Conservation (phyloP, 2,888 invertebrate species). For the Marasmarcha lunaedactyla region DNA sequence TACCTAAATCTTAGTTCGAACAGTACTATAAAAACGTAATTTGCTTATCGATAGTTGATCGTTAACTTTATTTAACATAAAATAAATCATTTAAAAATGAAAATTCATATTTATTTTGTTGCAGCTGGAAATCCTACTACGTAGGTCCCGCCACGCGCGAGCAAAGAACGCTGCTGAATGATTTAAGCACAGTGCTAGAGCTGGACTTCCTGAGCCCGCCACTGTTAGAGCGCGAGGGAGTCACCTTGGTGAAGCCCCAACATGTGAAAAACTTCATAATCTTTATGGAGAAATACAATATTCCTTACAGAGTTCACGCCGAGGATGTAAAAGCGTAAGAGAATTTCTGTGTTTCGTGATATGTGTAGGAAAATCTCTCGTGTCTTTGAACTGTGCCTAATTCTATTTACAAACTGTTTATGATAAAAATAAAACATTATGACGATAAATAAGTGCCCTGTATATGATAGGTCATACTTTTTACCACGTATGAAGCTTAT, state of each 20-base stretch:
- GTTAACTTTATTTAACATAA: too few species aligned
- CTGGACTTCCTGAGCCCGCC: slow-evolving; percentile 22
- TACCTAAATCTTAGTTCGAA: too few species aligned
- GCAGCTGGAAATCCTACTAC: slow-evolving; percentile 13
- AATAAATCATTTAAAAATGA: too few species aligned
- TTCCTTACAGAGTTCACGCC: slow-evolving; percentile 33
- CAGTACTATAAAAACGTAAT: too few species aligned
- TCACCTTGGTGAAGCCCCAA: slow-evolving; percentile 37
- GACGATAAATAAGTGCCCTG: too few species aligned
- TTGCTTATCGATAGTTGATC: too few species aligned
- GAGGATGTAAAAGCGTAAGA: slow-evolving; percentile 10
- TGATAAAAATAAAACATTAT: too few species aligned
- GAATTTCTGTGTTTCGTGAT: not conserved
- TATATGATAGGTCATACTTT: too few species aligned
- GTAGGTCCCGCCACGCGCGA: slow-evolving; percentile 21
- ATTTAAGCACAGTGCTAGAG: slow-evolving; percentile 14
- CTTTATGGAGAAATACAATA: slow-evolving; percentile 24
- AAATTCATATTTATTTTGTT: not conserved
- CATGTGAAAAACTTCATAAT: slow-evolving; percentile 23
- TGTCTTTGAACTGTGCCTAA: too few species aligned
- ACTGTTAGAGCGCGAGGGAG: slow-evolving; percentile 23
- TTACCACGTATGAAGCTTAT: too few species aligned
- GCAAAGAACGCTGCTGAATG: slow-evolving; percentile 19
- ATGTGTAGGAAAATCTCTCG: too few species aligned
- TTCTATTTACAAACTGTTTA: too few species aligned